Base-by-base conservation (phyloP, 2,888 invertebrate genomes). In the Amorpha juglandis region DNA sequence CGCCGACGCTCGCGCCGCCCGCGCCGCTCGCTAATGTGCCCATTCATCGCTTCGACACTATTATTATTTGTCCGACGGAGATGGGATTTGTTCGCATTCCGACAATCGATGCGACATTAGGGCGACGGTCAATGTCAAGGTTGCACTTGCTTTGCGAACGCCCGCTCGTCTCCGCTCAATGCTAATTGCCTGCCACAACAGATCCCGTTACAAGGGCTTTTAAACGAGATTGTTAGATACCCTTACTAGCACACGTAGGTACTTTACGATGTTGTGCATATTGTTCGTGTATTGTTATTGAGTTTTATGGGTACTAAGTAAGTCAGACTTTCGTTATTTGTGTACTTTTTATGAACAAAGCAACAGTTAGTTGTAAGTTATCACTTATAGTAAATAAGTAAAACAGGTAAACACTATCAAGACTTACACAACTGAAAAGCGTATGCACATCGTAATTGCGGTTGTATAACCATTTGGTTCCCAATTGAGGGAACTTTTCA, bases 11-110 rank as follows among this genome's bases (percentile, higher is more conserved):
- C 83, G 55, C 76, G 80, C 74, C 81, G 82, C 81, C 80, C 84
- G 87, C 87, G 86, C 84, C 85, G 86, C 83, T 83, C 84, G 85
- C 90, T 91, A 90, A 91, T 91, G 88, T 88, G 88, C 84, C 87
- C 92, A 91, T 92, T 92, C 92, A 92, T 89, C 87, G 87, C 82
- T 84, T 84, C 89, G 85, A 86, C 88, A 90, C 90, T 90, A 90
- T 89, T 89, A 90, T 89, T 90, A 86, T 87, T 85, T 84, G 81
- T 74, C 78, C 77, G 76, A 74, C 78, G 78, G 89, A 92, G 91
- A 92, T 91, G 89, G 58, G 88, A 87, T 91, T 88, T 87, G 89
- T 90, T 87, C 86, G 84, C 84, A 84, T 86, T 86, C 86, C 86
- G 86, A 81, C 86, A 87, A 87, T 87, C 89, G 89, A 88, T 87